These are phyloP conservation scores for Watsonalla cultraria DNA, from an alignment of 2,888 invertebrate genomes.

Conservation along the genomic window DNA sequence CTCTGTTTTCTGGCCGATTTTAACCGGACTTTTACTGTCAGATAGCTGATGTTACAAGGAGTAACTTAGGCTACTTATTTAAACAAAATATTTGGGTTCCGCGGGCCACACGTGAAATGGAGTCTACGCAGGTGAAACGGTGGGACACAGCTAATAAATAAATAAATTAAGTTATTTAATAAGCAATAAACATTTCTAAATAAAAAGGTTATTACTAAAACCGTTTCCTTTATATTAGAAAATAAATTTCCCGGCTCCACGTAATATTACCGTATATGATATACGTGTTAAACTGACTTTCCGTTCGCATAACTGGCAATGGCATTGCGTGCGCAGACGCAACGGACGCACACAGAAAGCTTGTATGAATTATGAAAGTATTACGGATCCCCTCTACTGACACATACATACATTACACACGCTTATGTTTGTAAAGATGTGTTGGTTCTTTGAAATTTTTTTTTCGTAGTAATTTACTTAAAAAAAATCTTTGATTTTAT, in stretches of 20 bases:
- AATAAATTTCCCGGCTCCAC: constrained; percentile 62
- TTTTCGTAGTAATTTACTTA: neutral
- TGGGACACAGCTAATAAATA: too few species aligned
- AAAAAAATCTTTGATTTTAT: too few species aligned
- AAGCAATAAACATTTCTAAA: too few species aligned
- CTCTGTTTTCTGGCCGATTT: too few species aligned
- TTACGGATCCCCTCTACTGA: constrained; percentile 25
- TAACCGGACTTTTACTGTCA: too few species aligned
- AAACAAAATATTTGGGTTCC: too few species aligned
- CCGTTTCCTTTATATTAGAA: constrained; percentile 22
- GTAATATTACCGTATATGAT: constrained; percentile 63
- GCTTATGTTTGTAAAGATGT: constrained; percentile 2
- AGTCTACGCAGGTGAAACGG: too few species aligned
- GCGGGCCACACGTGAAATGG: too few species aligned
- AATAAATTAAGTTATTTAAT: too few species aligned
- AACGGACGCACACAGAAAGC: constrained; percentile 51
- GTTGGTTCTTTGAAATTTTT: neutral
- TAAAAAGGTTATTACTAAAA: too few species aligned
- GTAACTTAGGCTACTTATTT: too few species aligned
- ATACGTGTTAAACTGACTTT: constrained; percentile 55
- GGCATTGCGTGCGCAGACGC: constrained; percentile 76
- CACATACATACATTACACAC: constrained; percentile 34
- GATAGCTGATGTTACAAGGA: too few species aligned
- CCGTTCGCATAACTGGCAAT: constrained; percentile 69
- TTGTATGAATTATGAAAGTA: constrained; percentile 10